A percentile compares a stretch with the other conserved stretches of the same genome.
These are phyloP conservation scores for Plemyria rubiginata DNA, from an alignment of 2,888 invertebrate species.

Conservation along the genomic window DNA sequence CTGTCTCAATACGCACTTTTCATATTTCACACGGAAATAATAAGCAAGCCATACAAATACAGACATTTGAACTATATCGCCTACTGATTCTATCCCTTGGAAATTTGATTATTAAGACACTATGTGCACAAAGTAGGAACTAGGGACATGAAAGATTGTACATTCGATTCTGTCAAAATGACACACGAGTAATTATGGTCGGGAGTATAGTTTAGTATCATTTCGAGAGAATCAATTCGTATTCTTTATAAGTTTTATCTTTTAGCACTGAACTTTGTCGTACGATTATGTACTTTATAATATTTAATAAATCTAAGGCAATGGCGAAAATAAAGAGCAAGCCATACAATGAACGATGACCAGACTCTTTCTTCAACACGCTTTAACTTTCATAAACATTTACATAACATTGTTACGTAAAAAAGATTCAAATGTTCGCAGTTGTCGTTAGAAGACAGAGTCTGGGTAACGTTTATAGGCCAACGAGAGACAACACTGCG, in stretches of 20 bases:
- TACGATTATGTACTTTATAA: constrained; percentile 12
- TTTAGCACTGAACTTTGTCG: constrained; percentile 10
- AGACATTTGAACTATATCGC: constrained; percentile 19
- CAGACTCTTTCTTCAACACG: constrained; percentile 9
- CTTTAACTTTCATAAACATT: constrained; percentile 13
- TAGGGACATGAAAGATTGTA: constrained; percentile 29
- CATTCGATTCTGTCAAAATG: constrained; percentile 44
- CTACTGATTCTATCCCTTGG: constrained; percentile 9
- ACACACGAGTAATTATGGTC: constrained; percentile 46
- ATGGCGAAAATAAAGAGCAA: constrained; percentile 24
- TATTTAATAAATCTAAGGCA: constrained; percentile 23
- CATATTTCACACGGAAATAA: constrained; percentile 11
- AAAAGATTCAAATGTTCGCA: constrained; percentile 26
- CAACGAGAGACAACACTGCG: constrained; percentile 7
- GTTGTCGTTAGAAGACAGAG: constrained; percentile 11
- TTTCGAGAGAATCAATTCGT: constrained; percentile 45
- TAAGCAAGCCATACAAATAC: constrained; percentile 17
- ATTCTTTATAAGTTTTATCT: constrained; percentile 6
- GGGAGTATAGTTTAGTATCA: constrained; percentile 41
- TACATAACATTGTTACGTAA: constrained; percentile 25
- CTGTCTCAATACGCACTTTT: neutral
- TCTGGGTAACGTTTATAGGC: constrained; percentile 2
- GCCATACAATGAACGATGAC: constrained; percentile 7
- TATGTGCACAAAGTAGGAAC: constrained; percentile 17
- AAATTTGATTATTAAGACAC: constrained; percentile 16